phyloP scores from a whole-genome alignment of 2,113 vertebrate species.

The Danionella cerebrum region DNA sequence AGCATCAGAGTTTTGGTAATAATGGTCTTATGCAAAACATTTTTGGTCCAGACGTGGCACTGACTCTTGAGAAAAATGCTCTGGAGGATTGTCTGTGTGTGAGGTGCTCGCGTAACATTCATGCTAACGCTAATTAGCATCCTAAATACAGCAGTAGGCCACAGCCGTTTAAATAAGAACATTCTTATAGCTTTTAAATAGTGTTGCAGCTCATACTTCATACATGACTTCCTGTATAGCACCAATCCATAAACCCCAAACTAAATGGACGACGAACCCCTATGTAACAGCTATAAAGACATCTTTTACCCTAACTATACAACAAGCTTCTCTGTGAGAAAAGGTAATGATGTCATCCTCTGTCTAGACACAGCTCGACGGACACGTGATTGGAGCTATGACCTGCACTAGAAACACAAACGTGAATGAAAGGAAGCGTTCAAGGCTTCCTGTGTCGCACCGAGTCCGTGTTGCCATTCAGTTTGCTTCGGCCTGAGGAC shows the following conservation, averaged over 20 bases:
- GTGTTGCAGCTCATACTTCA: not conserved
- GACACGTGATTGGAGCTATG: not conserved
- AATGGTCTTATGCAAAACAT: no score
- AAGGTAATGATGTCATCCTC: not conserved
- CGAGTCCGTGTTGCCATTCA: constrained; percentile 61
- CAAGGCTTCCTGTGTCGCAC: constrained; percentile 63
- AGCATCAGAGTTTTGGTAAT: not conserved
- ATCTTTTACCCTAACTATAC: constrained; percentile 1
- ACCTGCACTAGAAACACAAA: constrained; percentile 6
- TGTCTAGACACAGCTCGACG: not conserved
- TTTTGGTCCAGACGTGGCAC: constrained; percentile 14
- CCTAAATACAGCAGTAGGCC: not conserved
- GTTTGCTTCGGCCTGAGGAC: constrained; percentile 58
- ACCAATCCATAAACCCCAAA: constrained; percentile 29
- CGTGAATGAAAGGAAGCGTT: constrained; percentile 9
- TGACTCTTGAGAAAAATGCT: not conserved
- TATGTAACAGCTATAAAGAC: constrained; percentile 9
- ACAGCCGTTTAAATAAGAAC: not conserved
- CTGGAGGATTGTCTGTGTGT: not conserved
- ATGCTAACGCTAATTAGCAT: not conserved
- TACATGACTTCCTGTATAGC: constrained; percentile 34
- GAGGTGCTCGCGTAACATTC: not conserved
- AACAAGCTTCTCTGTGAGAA: not conserved
- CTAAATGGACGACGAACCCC: not conserved
- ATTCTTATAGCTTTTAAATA: not conserved